Evolutionary conservation across 2,888 invertebrate genomes (phyloP), one percentile per base, ranked within the genome.

Genomic region (Pammene aurita): DNA sequence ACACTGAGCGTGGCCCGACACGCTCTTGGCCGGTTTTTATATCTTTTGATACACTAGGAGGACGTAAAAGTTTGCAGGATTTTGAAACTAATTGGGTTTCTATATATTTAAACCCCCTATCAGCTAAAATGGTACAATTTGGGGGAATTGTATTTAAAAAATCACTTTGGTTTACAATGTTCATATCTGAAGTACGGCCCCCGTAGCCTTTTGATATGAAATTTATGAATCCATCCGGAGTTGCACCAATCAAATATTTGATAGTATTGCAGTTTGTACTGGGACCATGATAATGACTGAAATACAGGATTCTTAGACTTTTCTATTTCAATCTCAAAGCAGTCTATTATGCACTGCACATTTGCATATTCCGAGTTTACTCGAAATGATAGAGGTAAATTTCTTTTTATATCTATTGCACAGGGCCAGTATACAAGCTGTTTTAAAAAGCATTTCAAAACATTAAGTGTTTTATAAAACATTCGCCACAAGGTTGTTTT

Each of bases 291-390:
- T 42, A 57, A 42, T 9, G 57, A 57, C 16, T 41, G 57, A 16
- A 42, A 16, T 41, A 57, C 16, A 16, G 57, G 57, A 18, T 57
- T 42, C 11, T 57, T 11, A 42, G 14, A 41, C 10, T 57, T 57
- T 57, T 57, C 42, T 11, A 57, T 57, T 42, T 57, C 57, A 42
- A 57, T 57, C 14, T 57, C 57, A 41, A 56, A 56, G 41, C 56
- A 56, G n/a, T n/a, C n/a, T n/a, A n/a, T n/a, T n/a, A n/a, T n/a
- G n/a, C n/a, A n/a, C n/a, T n/a, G n/a, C n/a, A 57, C 50, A 52
- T 52, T 52, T 57, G 41, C 38, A 41, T 57, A 42, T 10, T 42
- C n/a, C 34, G 48, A 34, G 48, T 48, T 60, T n/a, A 48, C 48
- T 48, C 46, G 34, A 48, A 60, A 60, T 5, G 48, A 5, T 14